phyloP scores from a whole-genome alignment of 1,140 invertebrate species.

The Drosophila burlai region DNA sequence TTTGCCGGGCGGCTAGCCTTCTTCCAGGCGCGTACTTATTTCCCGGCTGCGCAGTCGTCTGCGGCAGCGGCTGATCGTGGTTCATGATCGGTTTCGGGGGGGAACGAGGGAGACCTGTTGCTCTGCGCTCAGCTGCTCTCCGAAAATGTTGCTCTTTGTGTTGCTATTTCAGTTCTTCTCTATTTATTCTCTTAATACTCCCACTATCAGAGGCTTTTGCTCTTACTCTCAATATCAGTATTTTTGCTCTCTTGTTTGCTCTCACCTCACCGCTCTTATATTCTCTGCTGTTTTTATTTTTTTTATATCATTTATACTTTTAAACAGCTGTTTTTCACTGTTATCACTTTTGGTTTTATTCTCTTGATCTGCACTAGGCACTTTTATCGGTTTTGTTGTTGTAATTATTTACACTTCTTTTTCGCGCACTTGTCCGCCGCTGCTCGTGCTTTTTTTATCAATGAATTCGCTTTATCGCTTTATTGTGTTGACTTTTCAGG shows the following conservation, averaged over 20 bases:
- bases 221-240: neutral
- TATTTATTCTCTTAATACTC: conserved; percentile 2
- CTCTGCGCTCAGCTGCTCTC: conserved; percentile 7
- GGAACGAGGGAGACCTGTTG: conserved; percentile 8
- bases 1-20: conserved; percentile 80
- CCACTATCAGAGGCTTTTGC: neutral
- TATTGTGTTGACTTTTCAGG: conserved; percentile 30
- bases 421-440: conserved; percentile 24
- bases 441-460: conserved; percentile 61
- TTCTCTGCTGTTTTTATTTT: neutral
- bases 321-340: neutral
- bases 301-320: neutral
- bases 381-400: conserved; percentile 2
- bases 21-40: conserved; percentile 84
- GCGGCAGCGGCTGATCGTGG: conserved; percentile 33
- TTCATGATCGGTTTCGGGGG: conserved; percentile 51
- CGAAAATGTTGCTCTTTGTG: neutral
- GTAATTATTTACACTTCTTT: neutral
- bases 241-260: neutral
- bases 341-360: neutral
- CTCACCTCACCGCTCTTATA: neutral
- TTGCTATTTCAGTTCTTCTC: neutral
- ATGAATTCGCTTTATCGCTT: conserved; percentile 57
- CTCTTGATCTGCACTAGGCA: neutral
- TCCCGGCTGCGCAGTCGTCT: conserved; percentile 23